Evolutionary conservation across 2,888 invertebrate species (phyloP), one percentile per base, ranked within the genome.

Genomic region (Nomada fabriciana): DNA sequence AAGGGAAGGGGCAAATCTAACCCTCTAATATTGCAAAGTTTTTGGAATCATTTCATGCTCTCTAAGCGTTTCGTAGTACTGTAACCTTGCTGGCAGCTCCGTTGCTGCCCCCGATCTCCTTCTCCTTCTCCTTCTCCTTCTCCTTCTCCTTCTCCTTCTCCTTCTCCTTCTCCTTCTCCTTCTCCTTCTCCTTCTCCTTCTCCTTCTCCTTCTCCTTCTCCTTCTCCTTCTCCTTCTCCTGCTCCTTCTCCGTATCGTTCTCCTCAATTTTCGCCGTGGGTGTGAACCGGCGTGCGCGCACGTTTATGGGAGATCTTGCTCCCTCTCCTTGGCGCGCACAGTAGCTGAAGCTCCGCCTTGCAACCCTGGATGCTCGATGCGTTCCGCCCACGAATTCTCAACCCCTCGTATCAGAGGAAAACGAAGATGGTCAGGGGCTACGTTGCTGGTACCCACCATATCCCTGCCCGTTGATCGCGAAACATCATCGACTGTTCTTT

Each of bases 291-390:
- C 43, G 64, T 20, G 70, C 15, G 76, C 50, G 82, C 23, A 70
- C 29, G 59, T 47, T 67, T 20, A 70, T 36, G 25, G 68, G 65
- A 61, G 64, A 63, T 69, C 64, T 11, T 59, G 64, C 75, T 82
- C 81, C 80, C 80, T 80, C 81, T 75, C 75, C 69, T 75, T 76
- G 75, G 61, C 70, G 67, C 53, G 55, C 52, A 20, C 29, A 71
- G 88, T 88, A 86, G 82, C 85, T 83, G 86, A 91, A 89, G 92
- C 92, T 86, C 92, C 92, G 91, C 91, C 90, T 47, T 84, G 86
- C 86, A 82, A 81, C 87, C 89, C 85, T 76, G 84, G 80, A 86
- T 84, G 88, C 88, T 85, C 83, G 79, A 76, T 78, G 75, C 78
- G 88, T 77, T 80, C 91, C 91, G 91, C 91, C 91, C 88, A 85